phyloP scores from a whole-genome alignment of 2,888 invertebrate species.

The Lutraria lutraria region DNA sequence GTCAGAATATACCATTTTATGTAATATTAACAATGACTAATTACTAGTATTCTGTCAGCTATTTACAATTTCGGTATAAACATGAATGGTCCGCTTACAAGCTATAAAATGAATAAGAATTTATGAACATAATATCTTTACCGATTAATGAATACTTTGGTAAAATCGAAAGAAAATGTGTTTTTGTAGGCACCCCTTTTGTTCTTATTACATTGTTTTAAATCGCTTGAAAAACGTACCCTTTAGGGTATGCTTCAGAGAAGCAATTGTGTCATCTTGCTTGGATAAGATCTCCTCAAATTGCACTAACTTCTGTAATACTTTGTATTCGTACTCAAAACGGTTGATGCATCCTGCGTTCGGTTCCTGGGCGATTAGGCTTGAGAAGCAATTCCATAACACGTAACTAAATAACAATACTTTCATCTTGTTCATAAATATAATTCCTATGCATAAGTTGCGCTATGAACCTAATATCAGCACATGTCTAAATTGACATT shows the following conservation, averaged over 20 bases:
- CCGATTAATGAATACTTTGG: no score
- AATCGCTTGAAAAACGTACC: neutral
- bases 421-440: neutral
- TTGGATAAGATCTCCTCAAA: neutral
- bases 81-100: no score
- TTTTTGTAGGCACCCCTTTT: neutral
- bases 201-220: neutral
- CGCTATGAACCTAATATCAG: no score
- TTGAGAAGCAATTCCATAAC: neutral
- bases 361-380: neutral
- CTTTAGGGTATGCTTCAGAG: neutral
- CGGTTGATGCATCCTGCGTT: neutral
- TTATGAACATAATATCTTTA: no score
- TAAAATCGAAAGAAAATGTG: neutral
- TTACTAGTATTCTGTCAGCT: no score
- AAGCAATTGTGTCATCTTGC: neutral
- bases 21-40: no score
- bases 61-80: no score
- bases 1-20: no score
- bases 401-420: neutral
- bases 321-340: constrained; percentile 7
- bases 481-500: no score
- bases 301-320: neutral
- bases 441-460: no score
- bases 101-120: no score